Base-by-base conservation (phyloP, 2,113 vertebrate genomes). In the Spilogale gracilis region DNA sequence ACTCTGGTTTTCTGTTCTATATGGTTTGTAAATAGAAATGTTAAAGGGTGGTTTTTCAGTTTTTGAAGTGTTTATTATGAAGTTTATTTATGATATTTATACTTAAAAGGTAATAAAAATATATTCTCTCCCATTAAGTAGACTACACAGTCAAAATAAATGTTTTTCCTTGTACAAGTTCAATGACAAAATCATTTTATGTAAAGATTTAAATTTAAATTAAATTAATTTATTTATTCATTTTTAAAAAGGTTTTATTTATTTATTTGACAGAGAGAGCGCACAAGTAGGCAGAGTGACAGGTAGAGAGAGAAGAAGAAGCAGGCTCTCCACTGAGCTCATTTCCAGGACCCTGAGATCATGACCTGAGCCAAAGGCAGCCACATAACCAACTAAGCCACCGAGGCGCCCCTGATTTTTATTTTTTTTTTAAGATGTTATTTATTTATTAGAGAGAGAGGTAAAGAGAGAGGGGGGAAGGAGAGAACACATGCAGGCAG, bases 21-120 rank as follows among this genome's bases (percentile, higher is more conserved):
- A 13, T 52, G 0, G 43, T 16, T 88, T 97, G 97, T 94, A 67
- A 79, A 91, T 18, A 96, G 27, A 95, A 97, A 97, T 65, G 20
- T 71, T 61, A 69, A 67, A 76, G 11, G 20, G 4, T 71, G 73
- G 58, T 43, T 65, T 80, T 94, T 6, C 1, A 58, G 20, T 71
- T 82, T 79, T 85, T 50, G 17, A 84, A 83, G 50, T 43, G 25
- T 7, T 76, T 18, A 54, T 58, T 60, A 25, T 61, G 60, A 86
- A 76, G 3, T 85, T 95, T 89, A 5, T 73, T 14, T 21, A 32
- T 83, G 84, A 73, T 17, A 14, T 92, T 92, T 86, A 6, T 45
- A 11, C 1, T 74, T 38, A 94, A 95, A 94, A 27, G 76, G 21
- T 88, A 25, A 60, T 79, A 97, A 88, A 96, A 95, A 52, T 69